Evolutionary conservation across 2,113 vertebrate species (phyloP).

Genomic region (Chinchilla lanigera): DNA sequence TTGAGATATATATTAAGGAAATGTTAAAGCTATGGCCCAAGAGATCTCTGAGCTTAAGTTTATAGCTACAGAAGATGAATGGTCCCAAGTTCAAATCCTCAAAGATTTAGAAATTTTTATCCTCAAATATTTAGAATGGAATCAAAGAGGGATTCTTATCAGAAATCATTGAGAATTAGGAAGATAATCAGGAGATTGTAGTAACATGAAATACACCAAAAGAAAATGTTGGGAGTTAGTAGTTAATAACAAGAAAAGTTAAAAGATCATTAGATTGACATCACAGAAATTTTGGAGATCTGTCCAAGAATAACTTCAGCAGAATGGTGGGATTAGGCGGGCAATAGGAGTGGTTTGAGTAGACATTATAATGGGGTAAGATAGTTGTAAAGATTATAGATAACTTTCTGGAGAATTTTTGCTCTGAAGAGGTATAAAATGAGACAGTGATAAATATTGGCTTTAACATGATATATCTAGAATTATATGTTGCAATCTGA

Average conservation of each 20-base stretch:
- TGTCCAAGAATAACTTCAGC: not conserved
- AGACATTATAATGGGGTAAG: not conserved
- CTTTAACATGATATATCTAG: not conserved
- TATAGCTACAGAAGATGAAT: not conserved
- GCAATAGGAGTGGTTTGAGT: not conserved
- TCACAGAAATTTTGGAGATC: not conserved
- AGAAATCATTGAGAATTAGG: not conserved
- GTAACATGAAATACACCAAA: not conserved
- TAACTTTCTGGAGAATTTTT: not conserved
- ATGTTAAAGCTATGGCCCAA: not conserved
- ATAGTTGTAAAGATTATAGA: not conserved
- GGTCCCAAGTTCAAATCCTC: not conserved
- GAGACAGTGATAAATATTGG: not conserved
- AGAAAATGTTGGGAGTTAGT: not conserved
- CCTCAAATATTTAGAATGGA: not conserved
- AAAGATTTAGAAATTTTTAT: not conserved
- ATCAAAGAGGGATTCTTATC: not conserved
- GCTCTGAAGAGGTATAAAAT: not conserved
- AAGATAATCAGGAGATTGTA: not conserved
- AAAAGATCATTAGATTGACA: not conserved
- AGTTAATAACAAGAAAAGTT: not conserved
- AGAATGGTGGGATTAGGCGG: not conserved
- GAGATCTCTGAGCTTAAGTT: not conserved
- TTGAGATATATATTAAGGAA: not conserved
- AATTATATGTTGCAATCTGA: slow-evolving; percentile 14